Base-by-base conservation (phyloP, 2,888 invertebrate species). In the Aromia moschata region DNA sequence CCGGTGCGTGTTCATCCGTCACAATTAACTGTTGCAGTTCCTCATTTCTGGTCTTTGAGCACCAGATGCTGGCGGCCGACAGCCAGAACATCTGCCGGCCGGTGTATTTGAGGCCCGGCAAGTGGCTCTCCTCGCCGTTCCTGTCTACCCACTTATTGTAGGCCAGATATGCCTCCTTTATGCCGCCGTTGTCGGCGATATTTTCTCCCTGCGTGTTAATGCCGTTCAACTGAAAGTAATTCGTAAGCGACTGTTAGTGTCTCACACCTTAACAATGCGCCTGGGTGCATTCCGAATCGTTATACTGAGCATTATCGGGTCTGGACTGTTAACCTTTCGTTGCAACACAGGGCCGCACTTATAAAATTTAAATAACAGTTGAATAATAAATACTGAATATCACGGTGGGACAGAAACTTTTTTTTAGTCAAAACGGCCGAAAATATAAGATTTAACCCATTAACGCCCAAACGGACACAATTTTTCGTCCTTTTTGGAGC, bases 141-240 rank as follows among this genome's bases (percentile, higher is more conserved):
- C 76, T 68, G 20, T 69, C 64, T 47, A 77, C 72, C 79, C 78
- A 79, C 49, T 70, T 72, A 45, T 73, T 68, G 62, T 80, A 80
- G 36, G 80, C 80, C 62, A 77, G 69, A 70, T 80, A 97, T 0
- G 96, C 93, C 79, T 96, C 92, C 78, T 95, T 96, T 67, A 96
- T 89, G 2, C 96, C 96, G 3, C 95, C 96, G 77, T 94, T 96
- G 78, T 96, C 96, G 0, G 96, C 96, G 59, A 96, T 96, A 79
- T 96, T 96, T 79, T 96, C 96, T 11, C 94, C 94, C 81, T 94
- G 93, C 0, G 95, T 95, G 75, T 93, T 93, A 66, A 94, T 89
- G 57, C 96, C 96, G 75, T 95, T 94, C 56, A 96, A 78, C 93
- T 94, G 79, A 12, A 81, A 71, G 62, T 60, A 65, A 66, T 61